Evolutionary conservation across 2,113 vertebrate species (phyloP), one percentile per base, ranked within the genome.

Genomic region (Thamnophis sirtalis): DNA sequence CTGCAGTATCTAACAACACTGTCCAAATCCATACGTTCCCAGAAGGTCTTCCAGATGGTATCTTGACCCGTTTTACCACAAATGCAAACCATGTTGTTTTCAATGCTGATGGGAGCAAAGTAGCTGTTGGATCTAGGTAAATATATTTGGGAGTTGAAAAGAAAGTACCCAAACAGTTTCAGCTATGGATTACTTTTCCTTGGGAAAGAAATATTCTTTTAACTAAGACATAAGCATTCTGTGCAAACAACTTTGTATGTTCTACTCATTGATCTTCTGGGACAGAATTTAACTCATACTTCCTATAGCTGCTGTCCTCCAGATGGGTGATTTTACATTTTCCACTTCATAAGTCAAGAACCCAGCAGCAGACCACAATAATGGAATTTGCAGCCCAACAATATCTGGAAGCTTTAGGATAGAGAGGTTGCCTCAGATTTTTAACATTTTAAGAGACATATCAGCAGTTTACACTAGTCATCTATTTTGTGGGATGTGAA

Each of bases 11-110:
- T 21, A 99, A 98, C 96, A 99, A 99, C 93, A 97, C 98, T 0
- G 96, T 99, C 90, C 99, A 99, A 97, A 96, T 99, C 17, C 98
- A 99, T 95, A 98, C 99, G 0, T 99, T 99, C 90, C 99, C 99
- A 0, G 98, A 99, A 6, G 99, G 99, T 15, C 97, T 97, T 87
- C 99, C 99, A 0, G 99, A 99, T 84, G 99, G 99, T 33, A 99
- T 99, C 95, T 96, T 99, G 88, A 99, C 99, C 5, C 98, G 99
- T 26, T 99, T 99, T 96, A 99, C 99, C 86, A 98, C 96, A 90
- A 98, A 98, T 24, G 98, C 98, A 95, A 99, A 98, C 87, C 99
- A 99, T 0, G 98, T 99, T 28, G 80, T 98, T 94, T 99, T 99
- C 55, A 99, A 98, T 90, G 88, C 86, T 1, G 97, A 96, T 1